Evolutionary conservation across 2,113 vertebrate species (phyloP), one percentile per base, ranked within the genome.

Genomic region (Struthio camelus): DNA sequence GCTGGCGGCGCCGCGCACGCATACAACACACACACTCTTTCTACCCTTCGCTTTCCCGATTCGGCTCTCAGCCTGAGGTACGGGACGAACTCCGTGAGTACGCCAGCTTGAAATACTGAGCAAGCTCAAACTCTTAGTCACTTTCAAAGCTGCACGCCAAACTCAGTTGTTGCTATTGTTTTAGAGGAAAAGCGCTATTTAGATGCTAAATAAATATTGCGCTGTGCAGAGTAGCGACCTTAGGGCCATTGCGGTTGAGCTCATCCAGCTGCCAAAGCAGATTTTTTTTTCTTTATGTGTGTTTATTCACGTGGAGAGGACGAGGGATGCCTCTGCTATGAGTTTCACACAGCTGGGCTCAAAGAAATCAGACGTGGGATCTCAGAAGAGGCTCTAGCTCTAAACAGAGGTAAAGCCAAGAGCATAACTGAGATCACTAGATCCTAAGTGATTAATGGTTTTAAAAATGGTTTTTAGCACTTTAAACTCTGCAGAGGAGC

Each of bases 21-120:
- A 59, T 89, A 90, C 92, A 54, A 1, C 79, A 64, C 91, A 84
- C 92, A 59, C 12, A 9, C 11, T 18, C 87, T 28, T 4, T 1
- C 80, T 30, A 5, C 73, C 87, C 86, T 89, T 10, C 62, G 1
- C 30, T 40, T 30, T 32, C 53, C 79, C 86, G 18, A 1, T 11
- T n/a, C 83, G 64, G 66, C 34, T 81, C 88, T 58, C 92, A n/a
- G 78, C 70, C 86, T 65, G 58, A 95, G 92, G 92, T 95, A 95
- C 9, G 94, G 34, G 87, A 81, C 48, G 51, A 25, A 76, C 75
- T 73, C 85, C 75, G 7, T 65, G 36, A 54, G 25, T 18, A 27
- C 14, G 80, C 32, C 30, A 19, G 23, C 48, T 34, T 38, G 61
- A 79, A 88, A 86, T 67, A 50, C 70, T 2, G 38, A 77, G 50